Percentiles rank a stretch among this genome's conserved stretches.
phyloP scores from a whole-genome alignment of 2,113 vertebrate species.

The Platysternon megacephalum region DNA sequence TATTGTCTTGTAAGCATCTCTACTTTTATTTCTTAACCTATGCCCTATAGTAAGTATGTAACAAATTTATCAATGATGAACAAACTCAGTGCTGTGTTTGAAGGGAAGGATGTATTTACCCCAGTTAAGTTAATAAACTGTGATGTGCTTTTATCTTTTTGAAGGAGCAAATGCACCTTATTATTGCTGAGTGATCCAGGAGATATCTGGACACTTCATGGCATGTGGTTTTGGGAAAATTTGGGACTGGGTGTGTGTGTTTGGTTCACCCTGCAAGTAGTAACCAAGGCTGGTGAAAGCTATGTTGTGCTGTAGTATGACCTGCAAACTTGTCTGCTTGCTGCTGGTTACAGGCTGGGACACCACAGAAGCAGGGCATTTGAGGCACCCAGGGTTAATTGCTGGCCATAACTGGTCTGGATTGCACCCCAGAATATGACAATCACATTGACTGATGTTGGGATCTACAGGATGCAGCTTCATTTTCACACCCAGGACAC shows the following conservation, averaged over 20 bases:
- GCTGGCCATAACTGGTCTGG: too few species aligned
- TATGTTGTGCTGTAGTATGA: neutral
- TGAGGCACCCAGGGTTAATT: neutral
- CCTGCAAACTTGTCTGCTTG: neutral
- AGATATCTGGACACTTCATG: neutral
- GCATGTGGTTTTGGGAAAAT: neutral
- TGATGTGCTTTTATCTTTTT: neutral
- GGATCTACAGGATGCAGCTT: neutral
- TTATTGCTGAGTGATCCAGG: neutral
- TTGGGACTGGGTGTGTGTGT: neutral
- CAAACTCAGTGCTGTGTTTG: neutral
- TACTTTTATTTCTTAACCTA: neutral
- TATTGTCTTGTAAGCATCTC: too few species aligned
- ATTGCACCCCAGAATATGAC: too few species aligned
- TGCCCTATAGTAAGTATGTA: neutral
- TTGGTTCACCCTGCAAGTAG: neutral
- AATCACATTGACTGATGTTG: neutral
- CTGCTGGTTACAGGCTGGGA: neutral
- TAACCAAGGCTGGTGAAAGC: neutral
- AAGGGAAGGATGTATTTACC: neutral
- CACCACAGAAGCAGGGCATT: neutral
- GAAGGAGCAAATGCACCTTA: neutral
- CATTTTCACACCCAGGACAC: neutral
- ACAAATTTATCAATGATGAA: neutral
- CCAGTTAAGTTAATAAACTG: neutral